These are phyloP conservation scores for Dioctria linearis DNA, from an alignment of 2,888 invertebrate species.

Conservation along the genomic window DNA sequence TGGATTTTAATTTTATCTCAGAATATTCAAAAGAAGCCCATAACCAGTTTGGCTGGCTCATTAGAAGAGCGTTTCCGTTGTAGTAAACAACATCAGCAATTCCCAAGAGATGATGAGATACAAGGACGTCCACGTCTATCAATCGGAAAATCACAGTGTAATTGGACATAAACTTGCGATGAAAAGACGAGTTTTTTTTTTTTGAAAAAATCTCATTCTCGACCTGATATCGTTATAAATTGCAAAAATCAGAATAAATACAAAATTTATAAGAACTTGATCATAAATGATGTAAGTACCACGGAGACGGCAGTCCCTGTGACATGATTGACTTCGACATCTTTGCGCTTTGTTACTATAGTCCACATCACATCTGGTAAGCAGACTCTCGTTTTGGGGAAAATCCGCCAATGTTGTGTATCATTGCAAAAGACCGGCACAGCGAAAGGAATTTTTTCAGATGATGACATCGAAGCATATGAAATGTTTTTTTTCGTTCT, in stretches of 20 bases:
- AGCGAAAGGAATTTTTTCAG: background rate
- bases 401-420: slow-evolving; percentile 23
- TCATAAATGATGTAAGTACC: no score
- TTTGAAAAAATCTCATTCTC: no score
- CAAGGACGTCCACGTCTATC: background rate
- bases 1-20: slow-evolving; percentile 8
- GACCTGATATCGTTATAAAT: no score
- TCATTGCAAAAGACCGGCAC: slow-evolving; percentile 21
- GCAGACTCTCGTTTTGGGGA: slow-evolving; percentile 13
- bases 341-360: background rate
- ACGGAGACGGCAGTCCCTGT: background rate
- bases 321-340: slow-evolving; percentile 40
- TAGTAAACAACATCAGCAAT: background rate
- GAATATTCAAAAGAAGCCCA: slow-evolving; percentile 24
- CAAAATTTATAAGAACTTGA: no score
- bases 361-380: slow-evolving; percentile 9
- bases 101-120: background rate
- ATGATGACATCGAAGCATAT: background rate
- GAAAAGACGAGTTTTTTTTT: no score
- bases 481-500: background rate
- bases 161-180: no score
- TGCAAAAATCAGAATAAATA: no score
- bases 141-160: background rate
- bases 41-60: slow-evolving; percentile 29
- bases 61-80: slow-evolving; percentile 14